Evolutionary conservation across 1,140 invertebrate species (phyloP).

Genomic region (Sycophila sp.): DNA sequence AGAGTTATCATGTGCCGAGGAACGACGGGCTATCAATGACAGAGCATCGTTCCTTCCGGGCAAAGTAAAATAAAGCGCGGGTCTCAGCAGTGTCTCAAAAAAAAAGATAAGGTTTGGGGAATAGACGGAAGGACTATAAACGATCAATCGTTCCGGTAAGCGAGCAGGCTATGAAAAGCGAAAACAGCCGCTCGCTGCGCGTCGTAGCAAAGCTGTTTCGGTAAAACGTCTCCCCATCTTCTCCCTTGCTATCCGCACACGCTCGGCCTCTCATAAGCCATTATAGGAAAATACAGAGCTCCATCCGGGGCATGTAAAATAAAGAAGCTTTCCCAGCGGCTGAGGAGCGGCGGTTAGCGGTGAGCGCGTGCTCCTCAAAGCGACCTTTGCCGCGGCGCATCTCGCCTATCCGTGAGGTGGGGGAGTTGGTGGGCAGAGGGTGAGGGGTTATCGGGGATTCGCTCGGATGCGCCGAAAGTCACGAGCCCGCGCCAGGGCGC

Average conservation of each 20-base stretch:
- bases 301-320: slow-evolving; percentile 4
- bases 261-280: slow-evolving; percentile 5
- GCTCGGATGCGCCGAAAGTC: slow-evolving; percentile 40
- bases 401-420: neutral
- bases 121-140: slow-evolving; percentile 19
- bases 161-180: slow-evolving; percentile 17
- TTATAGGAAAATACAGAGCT: slow-evolving; percentile 13
- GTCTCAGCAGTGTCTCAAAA: too few species aligned
- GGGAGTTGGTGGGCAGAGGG: too few species aligned
- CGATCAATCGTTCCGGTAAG: slow-evolving; percentile 29
- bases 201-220: slow-evolving; percentile 20
- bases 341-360: neutral
- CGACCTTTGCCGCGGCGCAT: neutral
- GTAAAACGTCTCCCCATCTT: neutral
- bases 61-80: too few species aligned
- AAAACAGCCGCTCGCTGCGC: slow-evolving; percentile 21
- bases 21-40: too few species aligned
- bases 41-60: too few species aligned
- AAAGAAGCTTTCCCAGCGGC: slow-evolving; percentile 10
- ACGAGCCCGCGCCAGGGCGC: neutral
- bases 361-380: neutral
- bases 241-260: neutral
- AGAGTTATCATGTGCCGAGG: too few species aligned
- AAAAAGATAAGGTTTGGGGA: too few species aligned
- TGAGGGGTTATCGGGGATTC: slow-evolving; percentile 45